Evolutionary conservation across 2,888 invertebrate species (phyloP), one percentile per base, ranked within the genome.

Genomic region (Alloscopus bannaensis): DNA sequence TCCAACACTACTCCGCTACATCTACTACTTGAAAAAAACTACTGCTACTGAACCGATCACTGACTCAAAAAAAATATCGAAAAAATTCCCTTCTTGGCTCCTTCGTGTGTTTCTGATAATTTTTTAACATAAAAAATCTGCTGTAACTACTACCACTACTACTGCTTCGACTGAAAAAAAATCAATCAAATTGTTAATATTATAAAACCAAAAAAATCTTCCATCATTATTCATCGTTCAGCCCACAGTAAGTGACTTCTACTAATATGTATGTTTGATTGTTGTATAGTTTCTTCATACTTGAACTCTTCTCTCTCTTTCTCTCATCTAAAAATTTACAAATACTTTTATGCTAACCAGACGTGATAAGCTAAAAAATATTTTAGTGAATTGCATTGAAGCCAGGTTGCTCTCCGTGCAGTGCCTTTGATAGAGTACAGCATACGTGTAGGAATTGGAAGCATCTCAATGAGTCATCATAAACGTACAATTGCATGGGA

Each of bases 231-330:
- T 78, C 76, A 80, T 50, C 77, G 64, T 50, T 82, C 84, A 84
- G 84, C 83, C 80, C 79, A 83, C 84, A 84, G 84, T 84, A 84
- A 84, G 84, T 84, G 82, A 84, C 62, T 69, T 64, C 62, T 70
- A 69, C n/a, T 64, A 52, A 45, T 71, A 40, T 65, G 36, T 71
- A 57, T n/a, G n/a, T n/a, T n/a, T n/a, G n/a, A n/a, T n/a, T n/a
- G n/a, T n/a, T n/a, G n/a, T n/a, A n/a, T n/a, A n/a, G n/a, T n/a
- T n/a, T n/a, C n/a, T n/a, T n/a, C n/a, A n/a, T n/a, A n/a, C n/a
- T n/a, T n/a, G n/a, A n/a, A n/a, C n/a, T n/a, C n/a, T n/a, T n/a
- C n/a, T n/a, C n/a, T n/a, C n/a, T n/a, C n/a, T n/a, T n/a, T n/a
- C n/a, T n/a, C n/a, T n/a, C n/a, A n/a, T n/a, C n/a, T n/a, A n/a